phyloP scores from a whole-genome alignment of 2,797 vertebrate species.

The Coregonus sp. region DNA sequence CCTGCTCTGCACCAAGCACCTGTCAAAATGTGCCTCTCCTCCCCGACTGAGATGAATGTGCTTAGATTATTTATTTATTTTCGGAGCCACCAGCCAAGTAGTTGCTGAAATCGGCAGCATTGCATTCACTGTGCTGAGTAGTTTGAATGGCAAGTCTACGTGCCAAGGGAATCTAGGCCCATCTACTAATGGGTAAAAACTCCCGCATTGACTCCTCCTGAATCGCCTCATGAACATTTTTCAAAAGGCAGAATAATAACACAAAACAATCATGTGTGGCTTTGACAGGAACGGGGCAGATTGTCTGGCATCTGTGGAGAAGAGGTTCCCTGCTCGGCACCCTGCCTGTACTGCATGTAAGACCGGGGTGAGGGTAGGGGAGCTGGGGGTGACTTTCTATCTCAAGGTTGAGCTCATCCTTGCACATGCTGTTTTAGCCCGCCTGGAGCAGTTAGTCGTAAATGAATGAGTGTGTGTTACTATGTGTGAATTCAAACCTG shows the following conservation, averaged over 20 bases:
- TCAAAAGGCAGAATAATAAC: neutral
- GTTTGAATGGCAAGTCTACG: neutral
- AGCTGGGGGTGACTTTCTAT: neutral
- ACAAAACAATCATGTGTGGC: neutral
- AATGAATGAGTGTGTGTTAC: neutral
- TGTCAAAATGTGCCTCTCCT: neutral
- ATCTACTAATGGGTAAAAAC: neutral
- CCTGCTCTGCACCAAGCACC: neutral
- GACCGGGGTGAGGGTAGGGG: neutral
- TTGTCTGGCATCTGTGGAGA: neutral
- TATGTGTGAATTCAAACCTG: neutral
- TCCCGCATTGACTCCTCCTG: neutral
- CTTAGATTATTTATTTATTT: no score
- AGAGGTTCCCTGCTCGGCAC: neutral
- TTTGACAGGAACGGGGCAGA: neutral
- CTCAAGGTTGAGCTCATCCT: neutral
- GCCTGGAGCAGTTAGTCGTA: neutral
- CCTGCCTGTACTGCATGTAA: neutral
- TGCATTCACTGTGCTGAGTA: neutral
- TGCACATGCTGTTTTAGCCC: neutral
- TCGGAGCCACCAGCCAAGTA: no score
- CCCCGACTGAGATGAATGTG: neutral
- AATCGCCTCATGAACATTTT: conserved; percentile 3
- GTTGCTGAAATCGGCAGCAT: neutral
- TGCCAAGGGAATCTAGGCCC: neutral